Evolutionary conservation across 2,113 vertebrate genomes (phyloP), one percentile per base, ranked within the genome.

Genomic region (Pomatorhinus ruficollis): DNA sequence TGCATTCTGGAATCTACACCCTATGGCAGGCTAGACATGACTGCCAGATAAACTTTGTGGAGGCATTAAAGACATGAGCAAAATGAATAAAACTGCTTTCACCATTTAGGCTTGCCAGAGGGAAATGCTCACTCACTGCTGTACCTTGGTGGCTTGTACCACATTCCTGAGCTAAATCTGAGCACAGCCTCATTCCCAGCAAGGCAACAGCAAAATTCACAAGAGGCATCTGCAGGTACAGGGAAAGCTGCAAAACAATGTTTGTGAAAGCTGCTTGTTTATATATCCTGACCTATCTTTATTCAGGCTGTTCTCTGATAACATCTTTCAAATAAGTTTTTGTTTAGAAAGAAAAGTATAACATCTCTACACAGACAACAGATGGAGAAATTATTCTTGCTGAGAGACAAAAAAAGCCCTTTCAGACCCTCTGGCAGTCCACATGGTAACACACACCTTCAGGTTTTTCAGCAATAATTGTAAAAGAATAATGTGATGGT

Each of bases 191-290:
- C 64, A 16, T 39, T 90, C 68, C 68, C 86, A 64, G 89, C 76
- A 39, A 83, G 39, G 15, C 3, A 5, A 69, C 47, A 86, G 76
- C 75, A 81, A 47, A 81, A 90, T 90, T 92, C 93, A 66, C 56
- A 56, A 54, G 76, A 81, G 63, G 66, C 40, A 68, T 52, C 80
- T 3, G 5, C 60, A 93, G 69, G 83, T 89, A 59, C 30, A 83
- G 65, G 60, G 54, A 64, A 78, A 68, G 39, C 42, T 95, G 72
- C 68, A 94, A 88, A 95, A 80, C 10, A n/a, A 2, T 27, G 17
- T 77, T 81, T 59, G 69, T 89, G 63, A 79, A 93, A 82, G 66
- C 47, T 90, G 50, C 30, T 87, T 94, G 52, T 68, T 93, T 88
- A n/a, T 40, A 25, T 77, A 23, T 39, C 50, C 52, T 23, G 60